Evolutionary conservation across 2,888 invertebrate species (phyloP).

Genomic region (Pseudolycoriella hygida): DNA sequence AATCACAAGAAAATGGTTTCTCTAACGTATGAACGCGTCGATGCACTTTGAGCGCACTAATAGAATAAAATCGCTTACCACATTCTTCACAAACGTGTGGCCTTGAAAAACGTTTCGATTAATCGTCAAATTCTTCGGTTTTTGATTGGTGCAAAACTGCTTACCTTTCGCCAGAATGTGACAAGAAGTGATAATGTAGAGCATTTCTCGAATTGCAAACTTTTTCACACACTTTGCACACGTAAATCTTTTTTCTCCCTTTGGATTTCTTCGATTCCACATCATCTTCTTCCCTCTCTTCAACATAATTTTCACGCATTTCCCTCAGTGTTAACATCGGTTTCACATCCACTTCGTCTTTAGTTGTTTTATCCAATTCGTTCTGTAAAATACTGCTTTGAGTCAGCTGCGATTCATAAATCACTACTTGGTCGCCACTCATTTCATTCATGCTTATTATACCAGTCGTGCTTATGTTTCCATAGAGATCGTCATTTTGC

Average conservation of each 20-base stretch:
- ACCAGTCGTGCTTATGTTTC: no score
- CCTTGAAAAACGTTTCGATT: background rate
- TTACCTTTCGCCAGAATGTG: conserved; percentile 52
- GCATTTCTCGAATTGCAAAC: conserved; percentile 71
- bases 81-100: conserved; percentile 64
- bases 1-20: conserved; percentile 64
- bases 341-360: background rate
- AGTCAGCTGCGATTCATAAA: no score
- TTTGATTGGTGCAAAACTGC: no score
- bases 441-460: no score
- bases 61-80: conserved; percentile 67
- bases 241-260: conserved; percentile 3
- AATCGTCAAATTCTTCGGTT: no score
- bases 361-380: background rate
- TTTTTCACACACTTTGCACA: conserved; percentile 35
- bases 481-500: no score
- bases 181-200: conserved; percentile 62
- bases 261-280: conserved; percentile 12
- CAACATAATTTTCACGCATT: conserved; percentile 1
- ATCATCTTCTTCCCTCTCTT: background rate
- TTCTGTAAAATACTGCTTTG: background rate
- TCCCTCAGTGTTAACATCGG: background rate
- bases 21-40: conserved; percentile 22
- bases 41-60: conserved; percentile 56
- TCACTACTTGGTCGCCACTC: no score